Conservation (phyloP, 53 echinoderm and acorn worm species). For the Paracentrotus lividus region DNA sequence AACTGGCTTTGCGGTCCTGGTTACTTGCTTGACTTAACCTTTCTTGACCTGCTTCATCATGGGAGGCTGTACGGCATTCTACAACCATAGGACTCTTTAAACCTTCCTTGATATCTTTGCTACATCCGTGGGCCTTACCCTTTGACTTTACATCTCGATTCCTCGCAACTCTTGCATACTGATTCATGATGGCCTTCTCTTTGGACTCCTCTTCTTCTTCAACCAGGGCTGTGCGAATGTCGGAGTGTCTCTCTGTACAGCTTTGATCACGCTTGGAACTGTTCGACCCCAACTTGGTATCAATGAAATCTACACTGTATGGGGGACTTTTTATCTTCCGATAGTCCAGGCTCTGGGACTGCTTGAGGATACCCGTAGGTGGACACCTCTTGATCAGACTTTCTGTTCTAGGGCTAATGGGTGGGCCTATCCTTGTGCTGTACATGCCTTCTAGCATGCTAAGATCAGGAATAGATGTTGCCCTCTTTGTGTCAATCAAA, state of each 20-base stretch:
- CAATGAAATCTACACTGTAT: not conserved
- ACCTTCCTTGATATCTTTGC: not conserved
- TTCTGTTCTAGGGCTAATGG: slow-evolving; percentile 41
- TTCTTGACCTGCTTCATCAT: slow-evolving; percentile 4
- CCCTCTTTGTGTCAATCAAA: not conserved
- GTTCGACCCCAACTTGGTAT: not conserved
- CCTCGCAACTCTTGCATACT: slow-evolving; percentile 63
- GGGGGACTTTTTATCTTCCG: slow-evolving; percentile 31
- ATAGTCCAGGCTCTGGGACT: slow-evolving; percentile 56
- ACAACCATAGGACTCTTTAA: not conserved
- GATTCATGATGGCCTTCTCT: not conserved
- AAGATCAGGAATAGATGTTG: slow-evolving; percentile 54
- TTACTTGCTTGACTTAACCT: not conserved
- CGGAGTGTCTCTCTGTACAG: slow-evolving; percentile 31
- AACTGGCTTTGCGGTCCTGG: slow-evolving; percentile 50
- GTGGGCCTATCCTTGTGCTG: slow-evolving; percentile 68
- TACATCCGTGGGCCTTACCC: not conserved
- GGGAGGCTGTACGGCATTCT: slow-evolving; percentile 37
- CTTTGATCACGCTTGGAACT: slow-evolving; percentile 22
- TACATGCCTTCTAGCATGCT: slow-evolving; percentile 64
- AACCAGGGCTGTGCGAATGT: not conserved
- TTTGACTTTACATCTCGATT: slow-evolving; percentile 42
- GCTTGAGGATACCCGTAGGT: not conserved
- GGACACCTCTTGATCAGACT: slow-evolving; percentile 45
- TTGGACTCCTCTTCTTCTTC: slow-evolving; percentile 42